Conservation (phyloP, 92 coral and sea anemone species). For the Pocillopora grandis region DNA sequence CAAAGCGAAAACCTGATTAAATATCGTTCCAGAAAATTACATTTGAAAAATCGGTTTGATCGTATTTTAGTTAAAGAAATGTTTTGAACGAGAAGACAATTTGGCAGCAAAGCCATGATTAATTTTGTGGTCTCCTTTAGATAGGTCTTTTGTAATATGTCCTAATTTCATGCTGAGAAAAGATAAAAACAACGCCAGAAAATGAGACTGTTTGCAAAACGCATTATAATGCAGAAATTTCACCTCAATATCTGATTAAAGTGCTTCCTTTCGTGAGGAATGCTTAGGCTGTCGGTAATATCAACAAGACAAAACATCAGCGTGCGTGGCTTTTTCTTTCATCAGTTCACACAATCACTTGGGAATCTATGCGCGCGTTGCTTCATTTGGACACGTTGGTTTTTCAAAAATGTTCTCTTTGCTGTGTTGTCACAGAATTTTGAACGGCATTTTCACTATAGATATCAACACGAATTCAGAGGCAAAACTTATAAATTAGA, state of each 20-base stretch:
- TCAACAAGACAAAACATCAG: constrained; percentile 17
- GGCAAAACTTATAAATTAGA: not conserved
- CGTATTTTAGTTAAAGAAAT: too few species aligned
- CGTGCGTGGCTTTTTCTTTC: not conserved
- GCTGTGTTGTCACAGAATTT: not conserved
- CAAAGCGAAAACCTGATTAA: too few species aligned
- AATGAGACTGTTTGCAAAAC: not conserved
- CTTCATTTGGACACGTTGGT: not conserved
- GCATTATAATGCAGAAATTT: not conserved
- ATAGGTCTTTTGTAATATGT: not conserved
- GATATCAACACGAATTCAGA: not conserved
- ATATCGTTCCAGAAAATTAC: not conserved
- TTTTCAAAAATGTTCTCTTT: not conserved
- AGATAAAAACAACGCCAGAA: not conserved
- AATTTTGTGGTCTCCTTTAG: too few species aligned
- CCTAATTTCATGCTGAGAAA: not conserved
- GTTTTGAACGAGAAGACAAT: too few species aligned
- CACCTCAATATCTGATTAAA: not conserved
- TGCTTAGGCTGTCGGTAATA: not conserved
- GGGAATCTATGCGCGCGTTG: not conserved
- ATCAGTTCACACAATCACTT: constrained; percentile 1
- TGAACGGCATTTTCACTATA: too few species aligned
- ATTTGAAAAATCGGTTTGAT: not conserved
- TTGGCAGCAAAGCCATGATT: too few species aligned
- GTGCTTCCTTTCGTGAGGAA: not conserved